Conservation (phyloP, 1,140 invertebrate species). For the Drosophila punjabiensis region DNA sequence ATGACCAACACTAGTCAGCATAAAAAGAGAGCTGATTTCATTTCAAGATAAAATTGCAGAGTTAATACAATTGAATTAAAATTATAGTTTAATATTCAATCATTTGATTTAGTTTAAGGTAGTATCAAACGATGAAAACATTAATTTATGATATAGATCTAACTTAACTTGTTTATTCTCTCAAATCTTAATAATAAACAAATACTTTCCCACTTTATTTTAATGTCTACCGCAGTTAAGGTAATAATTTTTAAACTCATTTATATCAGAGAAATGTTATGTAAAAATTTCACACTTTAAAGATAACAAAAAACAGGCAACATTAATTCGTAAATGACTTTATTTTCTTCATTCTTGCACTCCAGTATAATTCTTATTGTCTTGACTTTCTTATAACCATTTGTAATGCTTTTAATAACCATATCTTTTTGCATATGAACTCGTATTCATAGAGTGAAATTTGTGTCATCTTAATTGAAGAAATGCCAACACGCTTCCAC, state of each 20-base stretch:
- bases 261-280: background rate
- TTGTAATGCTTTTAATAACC: conserved; percentile 32
- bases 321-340: background rate
- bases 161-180: too few species aligned
- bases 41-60: background rate
- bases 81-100: background rate
- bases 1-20: conserved; percentile 37
- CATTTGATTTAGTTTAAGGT: too few species aligned
- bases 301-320: background rate
- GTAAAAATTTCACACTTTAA: background rate
- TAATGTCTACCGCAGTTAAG: background rate
- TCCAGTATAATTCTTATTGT: conserved; percentile 13
- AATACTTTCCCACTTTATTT: background rate
- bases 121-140: too few species aligned
- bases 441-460: conserved; percentile 52
- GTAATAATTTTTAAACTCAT: background rate
- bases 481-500: conserved; percentile 61
- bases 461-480: conserved; percentile 57
- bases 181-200: background rate
- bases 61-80: background rate
- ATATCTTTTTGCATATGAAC: conserved; percentile 37
- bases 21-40: background rate
- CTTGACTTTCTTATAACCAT: conserved; percentile 3
- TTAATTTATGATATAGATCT: too few species aligned
- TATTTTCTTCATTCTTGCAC: background rate